Conservation (phyloP, 35 echinoderm and acorn worm genomes). For the Ophioderma brevispina region DNA sequence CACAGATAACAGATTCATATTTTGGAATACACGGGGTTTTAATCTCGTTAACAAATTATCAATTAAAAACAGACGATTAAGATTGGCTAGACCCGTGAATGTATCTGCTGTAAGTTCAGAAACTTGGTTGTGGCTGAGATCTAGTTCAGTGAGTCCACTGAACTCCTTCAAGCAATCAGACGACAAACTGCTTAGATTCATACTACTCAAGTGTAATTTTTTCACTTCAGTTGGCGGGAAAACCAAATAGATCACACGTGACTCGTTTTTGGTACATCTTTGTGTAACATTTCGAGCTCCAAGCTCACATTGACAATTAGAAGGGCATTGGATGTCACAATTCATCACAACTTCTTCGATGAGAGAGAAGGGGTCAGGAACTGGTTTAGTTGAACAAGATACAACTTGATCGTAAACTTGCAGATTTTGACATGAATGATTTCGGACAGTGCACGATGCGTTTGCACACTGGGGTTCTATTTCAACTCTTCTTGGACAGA, state of each 20-base stretch:
- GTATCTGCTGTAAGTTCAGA: not conserved
- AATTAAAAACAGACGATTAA: not conserved
- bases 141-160: not conserved
- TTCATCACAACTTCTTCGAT: not conserved
- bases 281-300: not conserved
- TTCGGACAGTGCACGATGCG: not conserved
- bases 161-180: not conserved
- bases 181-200: not conserved
- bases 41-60: not conserved
- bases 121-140: not conserved
- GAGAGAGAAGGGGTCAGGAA: not conserved
- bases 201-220: not conserved
- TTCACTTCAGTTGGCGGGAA: not conserved
- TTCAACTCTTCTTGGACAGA: not conserved
- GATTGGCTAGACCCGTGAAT: not conserved
- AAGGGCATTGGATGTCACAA: not conserved
- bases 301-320: not conserved
- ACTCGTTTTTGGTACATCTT: not conserved
- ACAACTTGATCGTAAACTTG: not conserved
- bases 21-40: not conserved
- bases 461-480: not conserved
- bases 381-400: not conserved
- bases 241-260: not conserved
- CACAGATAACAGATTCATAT: not conserved
- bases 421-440: not conserved